A percentile compares a stretch with the other conserved stretches of the same genome.
Evolutionary conservation across 2,888 invertebrate genomes (phyloP).

Genomic region (Lysandra bellargus): DNA sequence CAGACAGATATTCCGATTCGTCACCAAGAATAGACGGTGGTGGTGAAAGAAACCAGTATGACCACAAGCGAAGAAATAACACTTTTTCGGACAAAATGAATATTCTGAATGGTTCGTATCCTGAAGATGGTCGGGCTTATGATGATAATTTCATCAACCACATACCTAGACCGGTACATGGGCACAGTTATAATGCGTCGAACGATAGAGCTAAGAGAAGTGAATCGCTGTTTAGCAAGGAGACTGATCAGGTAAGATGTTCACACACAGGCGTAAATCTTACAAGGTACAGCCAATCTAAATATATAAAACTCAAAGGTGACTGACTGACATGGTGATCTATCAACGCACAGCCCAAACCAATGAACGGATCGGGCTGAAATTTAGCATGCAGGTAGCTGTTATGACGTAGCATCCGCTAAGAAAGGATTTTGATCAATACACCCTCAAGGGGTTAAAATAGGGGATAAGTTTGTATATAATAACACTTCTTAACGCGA

Average conservation of each 20-base stretch:
- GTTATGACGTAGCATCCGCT: no score
- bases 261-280: background rate
- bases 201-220: conserved; percentile 54
- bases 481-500: no score
- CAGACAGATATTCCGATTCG: conserved; percentile 43
- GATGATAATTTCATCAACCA: conserved; percentile 52
- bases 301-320: no score
- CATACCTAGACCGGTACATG: conserved; percentile 46
- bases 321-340: no score
- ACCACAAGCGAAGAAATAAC: conserved; percentile 57
- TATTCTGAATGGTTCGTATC: conserved; percentile 57
- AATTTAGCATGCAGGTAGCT: no score
- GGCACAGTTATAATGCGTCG: conserved; percentile 39
- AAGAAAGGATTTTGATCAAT: no score
- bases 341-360: no score
- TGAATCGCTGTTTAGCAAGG: conserved; percentile 55
- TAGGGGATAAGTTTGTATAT: no score
- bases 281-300: no score
- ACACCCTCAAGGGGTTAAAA: no score
- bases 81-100: conserved; percentile 51
- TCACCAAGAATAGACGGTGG: conserved; percentile 55
- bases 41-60: conserved; percentile 52
- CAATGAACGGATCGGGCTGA: no score
- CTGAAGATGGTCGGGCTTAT: conserved; percentile 52
- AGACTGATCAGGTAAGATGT: conserved; percentile 58